Base-by-base conservation (phyloP, 2,797 vertebrate species). In the Tympanoctomys barrerae region DNA sequence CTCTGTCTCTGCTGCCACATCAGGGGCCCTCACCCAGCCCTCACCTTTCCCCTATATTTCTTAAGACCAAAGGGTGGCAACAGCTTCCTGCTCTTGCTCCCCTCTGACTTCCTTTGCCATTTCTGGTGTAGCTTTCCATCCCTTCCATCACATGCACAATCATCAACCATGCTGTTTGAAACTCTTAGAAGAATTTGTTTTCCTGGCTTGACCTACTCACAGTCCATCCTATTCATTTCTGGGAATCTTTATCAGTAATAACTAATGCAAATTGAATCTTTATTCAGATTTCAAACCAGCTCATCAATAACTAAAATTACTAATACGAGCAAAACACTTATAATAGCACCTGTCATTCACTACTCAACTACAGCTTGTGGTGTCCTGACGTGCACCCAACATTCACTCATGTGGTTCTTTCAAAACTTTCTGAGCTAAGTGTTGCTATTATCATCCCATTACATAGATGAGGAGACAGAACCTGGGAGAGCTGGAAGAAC, bases 401-500 rank as follows among this genome's bases (percentile, higher is more conserved):
- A 73, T 42, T 73, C 4, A 0, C 8, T 75, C 24, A 16, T 31
- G 12, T 24, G 61, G 78, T 70, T 71, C 78, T 94, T 62, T 66
- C 85, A 49, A 57, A 90, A n/a, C 3, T 2, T 87, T 68, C 68
- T 19, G 14, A 86, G 14, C 19, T 18, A 12, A 78, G 4, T 46
- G 4, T 33, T 46, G 31, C 52, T 42, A 28, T 24, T n/a, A 57
- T 31, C 11, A 42, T 11, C 7, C 66, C 78, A n/a, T 89, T 94
- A 84, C 91, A 79, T 52, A 89, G 73, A 61, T 82, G 49, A 71
- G 39, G 21, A 91, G 52, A 94, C 33, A 49, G 75, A 96, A 86
- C 57, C 31, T 80, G 9, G 83, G 75, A 83, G 46, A 42, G 1
- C 36, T 68, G 61, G 28, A 46, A 39, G 31, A 88, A 87, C 33